Evolutionary conservation across 1,140 invertebrate genomes (phyloP), one percentile per base, ranked within the genome.

Genomic region (Idris sp.): DNA sequence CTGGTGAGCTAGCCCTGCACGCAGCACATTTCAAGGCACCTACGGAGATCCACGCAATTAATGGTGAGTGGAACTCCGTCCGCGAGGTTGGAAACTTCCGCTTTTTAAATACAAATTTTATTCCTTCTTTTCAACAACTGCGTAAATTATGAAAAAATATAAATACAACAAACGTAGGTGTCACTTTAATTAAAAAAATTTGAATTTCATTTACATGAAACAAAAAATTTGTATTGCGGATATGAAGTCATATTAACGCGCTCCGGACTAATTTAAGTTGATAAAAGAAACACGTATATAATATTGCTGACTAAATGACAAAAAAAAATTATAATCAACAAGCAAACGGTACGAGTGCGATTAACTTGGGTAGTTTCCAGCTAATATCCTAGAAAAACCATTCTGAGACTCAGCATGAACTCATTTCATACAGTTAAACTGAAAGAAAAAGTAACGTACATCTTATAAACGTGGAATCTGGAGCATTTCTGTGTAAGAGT

Each of bases 1-100:
- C 83, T 19, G 83, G 83, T 79, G 84, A 86, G 79, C 78, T 83
- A 49, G 81, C 80, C 15, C 68, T 79, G 31, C 81, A 82, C 31
- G 78, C 82, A 9, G 79, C 79, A 48, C 80, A 81, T 59, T 86
- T 81, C 62, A 84, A 79, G 64, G 71, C 80, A 30, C 78, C 77
- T 18, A 81, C 77, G 59, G 81, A 82, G 74, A 81, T 84, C 46
- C 80, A 81, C 56, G 65, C 74, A 67, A 62, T 79, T 51, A 81
- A 82, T 75, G 78, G 78, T 81, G 77, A 83, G 77, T 77, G 53
- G 44, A 78, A 74, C 58, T 62, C 41, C 67, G 30, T 71, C 15
- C n/a, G 30, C 15, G 25, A 58, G 11, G 69, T 53, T 73, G 58
- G 51, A 65, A 73, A 72, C 58, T 72, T 25, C 54, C 67, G 40